Conservation (phyloP, 2,797 vertebrate genomes). For the Heterohyrax brucei region DNA sequence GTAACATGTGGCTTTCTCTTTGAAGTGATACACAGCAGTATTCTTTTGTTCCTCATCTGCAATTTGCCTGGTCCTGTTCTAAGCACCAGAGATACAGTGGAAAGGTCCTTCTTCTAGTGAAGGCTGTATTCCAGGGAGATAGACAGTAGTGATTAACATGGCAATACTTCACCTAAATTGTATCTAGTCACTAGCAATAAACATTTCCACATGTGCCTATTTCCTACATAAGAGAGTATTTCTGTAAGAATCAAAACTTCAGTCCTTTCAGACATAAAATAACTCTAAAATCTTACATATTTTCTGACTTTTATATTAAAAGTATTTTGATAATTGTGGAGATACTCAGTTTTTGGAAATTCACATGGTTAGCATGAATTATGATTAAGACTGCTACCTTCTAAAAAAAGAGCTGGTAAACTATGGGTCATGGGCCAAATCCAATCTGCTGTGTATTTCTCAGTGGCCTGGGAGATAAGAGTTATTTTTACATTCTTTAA, state of each 20-base stretch:
- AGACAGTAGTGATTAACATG: neutral
- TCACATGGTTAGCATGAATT: neutral
- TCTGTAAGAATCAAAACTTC: neutral
- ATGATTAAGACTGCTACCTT: neutral
- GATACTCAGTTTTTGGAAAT: neutral
- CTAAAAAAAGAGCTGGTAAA: neutral
- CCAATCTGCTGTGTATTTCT: neutral
- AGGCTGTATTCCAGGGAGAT: neutral
- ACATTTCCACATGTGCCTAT: neutral
- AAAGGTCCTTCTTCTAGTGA: neutral
- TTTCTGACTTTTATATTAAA: slow-evolving; percentile 20
- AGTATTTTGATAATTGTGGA: neutral
- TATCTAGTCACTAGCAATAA: no score
- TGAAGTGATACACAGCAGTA: neutral
- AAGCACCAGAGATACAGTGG: neutral
- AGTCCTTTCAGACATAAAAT: neutral
- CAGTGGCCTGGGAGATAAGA: neutral
- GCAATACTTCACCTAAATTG: no score
- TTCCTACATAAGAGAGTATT: neutral
- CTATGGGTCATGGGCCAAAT: neutral
- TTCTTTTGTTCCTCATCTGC: neutral
- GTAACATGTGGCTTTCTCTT: neutral
- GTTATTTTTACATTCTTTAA: neutral
- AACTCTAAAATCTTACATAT: neutral
- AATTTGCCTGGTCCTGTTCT: neutral